Conservation (phyloP, 2,888 invertebrate genomes). For the Charanyca ferruginea region DNA sequence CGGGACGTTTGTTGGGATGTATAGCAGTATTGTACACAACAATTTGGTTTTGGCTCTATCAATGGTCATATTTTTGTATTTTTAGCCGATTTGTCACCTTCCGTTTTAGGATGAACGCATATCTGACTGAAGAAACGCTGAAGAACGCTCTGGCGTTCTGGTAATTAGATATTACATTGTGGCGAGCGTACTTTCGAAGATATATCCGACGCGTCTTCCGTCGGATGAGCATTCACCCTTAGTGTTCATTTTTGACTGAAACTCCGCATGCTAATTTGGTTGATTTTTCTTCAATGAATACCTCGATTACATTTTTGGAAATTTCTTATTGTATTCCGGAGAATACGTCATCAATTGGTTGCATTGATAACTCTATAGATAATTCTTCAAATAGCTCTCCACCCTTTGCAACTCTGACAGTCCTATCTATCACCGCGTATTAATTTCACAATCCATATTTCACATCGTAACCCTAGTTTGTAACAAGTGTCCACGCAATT, state of each 20-base stretch:
- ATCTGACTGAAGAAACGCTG: too few relatives aligned
- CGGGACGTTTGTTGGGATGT: conserved; percentile 21
- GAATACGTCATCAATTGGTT: too few relatives aligned
- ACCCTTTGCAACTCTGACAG: conserved; percentile 16
- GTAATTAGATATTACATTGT: too few relatives aligned
- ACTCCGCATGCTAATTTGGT: not conserved
- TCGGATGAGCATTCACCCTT: too few relatives aligned
- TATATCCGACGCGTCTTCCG: too few relatives aligned
- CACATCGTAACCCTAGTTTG: conserved; percentile 60
- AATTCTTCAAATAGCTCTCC: too few relatives aligned
- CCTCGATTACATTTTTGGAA: not conserved
- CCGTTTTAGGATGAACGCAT: too few relatives aligned
- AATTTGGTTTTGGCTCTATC: not conserved
- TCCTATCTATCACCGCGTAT: conserved; percentile 56
- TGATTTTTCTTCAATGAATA: not conserved
- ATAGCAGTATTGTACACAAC: conserved; percentile 11
- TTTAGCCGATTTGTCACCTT: conserved; percentile 3
- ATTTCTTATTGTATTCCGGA: not conserved
- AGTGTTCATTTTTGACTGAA: too few relatives aligned
- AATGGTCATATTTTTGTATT: not conserved
- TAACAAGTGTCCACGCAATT: conserved; percentile 83
- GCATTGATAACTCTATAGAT: too few relatives aligned
- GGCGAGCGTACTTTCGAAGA: too few relatives aligned
- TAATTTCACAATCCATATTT: conserved; percentile 60
- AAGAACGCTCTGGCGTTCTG: too few relatives aligned